Conservation (phyloP, 2,797 vertebrate species). For the Spheniscus humboldti region DNA sequence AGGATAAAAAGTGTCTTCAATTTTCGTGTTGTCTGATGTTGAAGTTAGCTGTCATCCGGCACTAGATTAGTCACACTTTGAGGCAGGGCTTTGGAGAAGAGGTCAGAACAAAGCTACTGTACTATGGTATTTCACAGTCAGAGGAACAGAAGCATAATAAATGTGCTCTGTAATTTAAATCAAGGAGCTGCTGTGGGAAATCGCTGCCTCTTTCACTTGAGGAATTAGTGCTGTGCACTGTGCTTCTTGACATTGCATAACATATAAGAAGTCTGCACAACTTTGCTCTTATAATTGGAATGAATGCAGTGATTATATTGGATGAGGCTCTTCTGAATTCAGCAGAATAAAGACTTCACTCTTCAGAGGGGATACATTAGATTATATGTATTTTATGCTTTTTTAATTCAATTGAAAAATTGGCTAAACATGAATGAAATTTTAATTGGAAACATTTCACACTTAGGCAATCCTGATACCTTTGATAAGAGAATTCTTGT, state of each 20-base stretch:
- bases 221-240: conserved; percentile 76
- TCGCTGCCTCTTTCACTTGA: conserved; percentile 82
- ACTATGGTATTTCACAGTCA: conserved; percentile 85
- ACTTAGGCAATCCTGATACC: conserved; percentile 70
- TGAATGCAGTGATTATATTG: conserved; percentile 81
- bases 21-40: conserved; percentile 85
- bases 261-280: conserved; percentile 76
- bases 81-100: conserved; percentile 81
- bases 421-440: conserved; percentile 81
- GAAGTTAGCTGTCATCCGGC: conserved; percentile 84
- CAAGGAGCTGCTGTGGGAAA: conserved; percentile 85
- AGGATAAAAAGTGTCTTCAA: conserved; percentile 87
- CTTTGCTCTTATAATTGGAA: conserved; percentile 81
- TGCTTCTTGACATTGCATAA: conserved; percentile 77
- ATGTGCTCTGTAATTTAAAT: conserved; percentile 88
- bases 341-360: conserved; percentile 76
- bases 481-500: conserved; percentile 72
- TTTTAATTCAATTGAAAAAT: conserved; percentile 82
- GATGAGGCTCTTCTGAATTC: conserved; percentile 77
- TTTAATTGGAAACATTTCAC: conserved; percentile 81
- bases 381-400: conserved; percentile 79
- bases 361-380: conserved; percentile 74
- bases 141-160: conserved; percentile 83
- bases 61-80: conserved; percentile 85
- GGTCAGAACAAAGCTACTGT: conserved; percentile 85